These are phyloP conservation scores for Typhlichthys eigenmanni DNA, from an alignment of 2,797 vertebrate genomes.

Conservation along the genomic window DNA sequence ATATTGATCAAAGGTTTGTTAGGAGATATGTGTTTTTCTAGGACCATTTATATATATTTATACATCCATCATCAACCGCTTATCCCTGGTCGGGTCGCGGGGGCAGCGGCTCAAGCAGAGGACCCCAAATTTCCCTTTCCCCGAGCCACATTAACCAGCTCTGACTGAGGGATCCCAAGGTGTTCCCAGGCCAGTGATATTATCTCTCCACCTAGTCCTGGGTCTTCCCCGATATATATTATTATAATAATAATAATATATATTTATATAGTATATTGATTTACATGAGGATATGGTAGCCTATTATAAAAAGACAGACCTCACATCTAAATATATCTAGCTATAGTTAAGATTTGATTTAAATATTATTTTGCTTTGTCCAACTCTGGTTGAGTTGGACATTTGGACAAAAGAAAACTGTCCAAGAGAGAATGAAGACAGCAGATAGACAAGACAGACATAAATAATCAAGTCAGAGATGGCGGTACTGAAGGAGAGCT, in stretches of 20 bases:
- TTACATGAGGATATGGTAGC: too few relatives aligned
- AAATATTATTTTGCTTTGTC: conserved; percentile 4
- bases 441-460: conserved; percentile 40
- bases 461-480: conserved; percentile 48
- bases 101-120: too few relatives aligned
- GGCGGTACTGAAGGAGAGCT: conserved; percentile 43
- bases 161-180: too few relatives aligned
- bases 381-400: conserved; percentile 4
- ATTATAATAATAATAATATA: too few relatives aligned
- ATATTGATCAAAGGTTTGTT: conserved; percentile 27
- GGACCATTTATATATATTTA: conserved; percentile 4
- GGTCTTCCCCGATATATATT: too few relatives aligned
- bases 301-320: conserved; percentile 4
- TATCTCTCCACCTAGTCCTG: too few relatives aligned
- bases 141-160: too few relatives aligned
- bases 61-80: too few relatives aligned
- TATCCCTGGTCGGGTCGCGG: neutral
- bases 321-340: neutral
- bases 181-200: too few relatives aligned
- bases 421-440: conserved; percentile 1
- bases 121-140: too few relatives aligned
- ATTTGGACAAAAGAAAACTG: conserved; percentile 5
- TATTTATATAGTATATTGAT: too few relatives aligned
- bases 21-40: conserved; percentile 20
- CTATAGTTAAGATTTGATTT: neutral